phyloP scores from a whole-genome alignment of 1,140 invertebrate species.

The Nylanderia fulva region DNA sequence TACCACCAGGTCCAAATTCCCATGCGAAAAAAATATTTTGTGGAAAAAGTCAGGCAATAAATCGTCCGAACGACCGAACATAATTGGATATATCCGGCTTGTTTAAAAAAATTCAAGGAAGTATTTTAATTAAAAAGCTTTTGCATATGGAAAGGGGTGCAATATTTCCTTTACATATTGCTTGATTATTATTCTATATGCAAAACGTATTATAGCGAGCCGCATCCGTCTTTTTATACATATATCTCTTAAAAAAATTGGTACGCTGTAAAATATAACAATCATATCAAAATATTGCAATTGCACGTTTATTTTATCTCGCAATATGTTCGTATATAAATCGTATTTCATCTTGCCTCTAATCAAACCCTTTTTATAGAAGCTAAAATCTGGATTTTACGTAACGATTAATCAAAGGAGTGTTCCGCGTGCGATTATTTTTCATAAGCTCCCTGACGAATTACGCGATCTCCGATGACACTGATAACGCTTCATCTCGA shows the following conservation, averaged over 20 bases:
- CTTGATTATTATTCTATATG: not conserved
- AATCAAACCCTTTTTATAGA: not conserved
- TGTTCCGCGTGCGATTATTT: not conserved
- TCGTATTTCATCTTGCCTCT: not conserved
- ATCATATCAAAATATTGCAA: not conserved
- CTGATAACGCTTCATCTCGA: conserved; percentile 9
- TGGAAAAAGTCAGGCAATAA: conserved; percentile 49
- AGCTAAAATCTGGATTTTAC: not conserved
- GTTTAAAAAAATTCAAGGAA: conserved; percentile 55
- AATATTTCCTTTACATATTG: conserved; percentile 5
- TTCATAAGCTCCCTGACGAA: not conserved
- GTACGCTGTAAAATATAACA: not conserved
- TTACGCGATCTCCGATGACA: not conserved
- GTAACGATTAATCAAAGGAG: not conserved
- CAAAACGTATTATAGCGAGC: not conserved
- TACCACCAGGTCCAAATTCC: conserved; percentile 48
- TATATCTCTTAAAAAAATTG: not conserved
- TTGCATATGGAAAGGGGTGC: not conserved
- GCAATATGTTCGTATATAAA: not conserved
- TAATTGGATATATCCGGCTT: conserved; percentile 10
- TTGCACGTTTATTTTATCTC: not conserved
- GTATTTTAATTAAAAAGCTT: conserved; percentile 51
- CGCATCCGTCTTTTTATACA: not conserved
- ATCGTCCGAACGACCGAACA: conserved; percentile 27
- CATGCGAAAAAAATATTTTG: conserved; percentile 57